Evolutionary conservation across 2,113 vertebrate genomes (phyloP).

Genomic region (Pyxicephalus adspersus): DNA sequence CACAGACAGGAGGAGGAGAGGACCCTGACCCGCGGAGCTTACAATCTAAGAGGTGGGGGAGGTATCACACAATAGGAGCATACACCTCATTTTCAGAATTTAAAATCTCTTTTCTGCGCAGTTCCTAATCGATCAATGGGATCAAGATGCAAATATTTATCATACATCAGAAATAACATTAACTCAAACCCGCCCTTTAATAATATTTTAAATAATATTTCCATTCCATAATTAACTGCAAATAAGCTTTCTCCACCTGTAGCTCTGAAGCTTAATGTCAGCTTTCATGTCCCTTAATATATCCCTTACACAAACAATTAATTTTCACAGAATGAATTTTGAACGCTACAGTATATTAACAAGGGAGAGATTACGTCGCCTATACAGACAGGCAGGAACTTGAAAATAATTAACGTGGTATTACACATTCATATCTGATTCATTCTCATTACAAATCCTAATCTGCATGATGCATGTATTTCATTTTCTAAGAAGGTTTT

Average conservation of each 20-base stretch:
- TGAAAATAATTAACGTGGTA: slow-evolving; percentile 41
- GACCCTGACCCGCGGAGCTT: too few species aligned
- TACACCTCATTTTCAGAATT: too few species aligned
- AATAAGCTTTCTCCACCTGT: not conserved
- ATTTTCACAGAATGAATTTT: slow-evolving; percentile 14
- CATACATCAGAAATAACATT: too few species aligned
- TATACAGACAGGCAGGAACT: slow-evolving; percentile 32
- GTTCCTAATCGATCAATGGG: too few species aligned
- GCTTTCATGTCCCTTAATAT: not conserved
- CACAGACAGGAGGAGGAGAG: too few species aligned
- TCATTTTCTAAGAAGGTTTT: slow-evolving; percentile 25
- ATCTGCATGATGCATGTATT: slow-evolving; percentile 12
- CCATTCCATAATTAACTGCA: too few species aligned
- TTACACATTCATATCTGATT: slow-evolving; percentile 34
- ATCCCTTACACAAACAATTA: not conserved
- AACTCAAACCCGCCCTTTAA: too few species aligned
- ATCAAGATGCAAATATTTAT: too few species aligned
- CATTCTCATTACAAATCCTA: slow-evolving; percentile 5
- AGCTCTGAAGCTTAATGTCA: not conserved
- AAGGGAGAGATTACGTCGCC: slow-evolving; percentile 4
- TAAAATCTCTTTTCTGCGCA: too few species aligned
- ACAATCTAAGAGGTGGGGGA: too few species aligned
- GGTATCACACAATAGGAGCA: too few species aligned
- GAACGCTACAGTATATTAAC: not conserved
- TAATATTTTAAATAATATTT: too few species aligned